Base-by-base conservation (phyloP, 2,113 vertebrate species). In the Laticauda colubrina region DNA sequence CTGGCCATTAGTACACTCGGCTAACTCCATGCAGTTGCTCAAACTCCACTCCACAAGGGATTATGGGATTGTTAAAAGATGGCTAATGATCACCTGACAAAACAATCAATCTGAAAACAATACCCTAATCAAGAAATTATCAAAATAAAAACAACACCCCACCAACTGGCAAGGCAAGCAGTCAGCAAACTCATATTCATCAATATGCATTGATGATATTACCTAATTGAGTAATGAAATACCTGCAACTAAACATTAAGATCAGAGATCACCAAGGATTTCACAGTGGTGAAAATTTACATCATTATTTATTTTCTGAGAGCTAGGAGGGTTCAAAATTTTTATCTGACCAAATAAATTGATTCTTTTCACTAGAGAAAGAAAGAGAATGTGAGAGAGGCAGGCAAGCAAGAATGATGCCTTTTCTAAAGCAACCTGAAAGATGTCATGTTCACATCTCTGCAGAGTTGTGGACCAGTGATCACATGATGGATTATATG, bases 401-500 rank as follows among this genome's bases (percentile, higher is more conserved):
- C 53, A 87, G 34, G 51, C 53, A 90, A 26, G 56, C n/a, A 59
- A 91, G 56, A 89, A 51, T 85, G 75, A 93, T 89, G 69, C 51
- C 53, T 89, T 56, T 45, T 85, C 87, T 86, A 91, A 89, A 89
- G 18, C 48, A 91, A 91, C 87, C 56, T 92, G 88, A 92, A 92
- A 59, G 93, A 43, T 87, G 91, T 90, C 91, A 90, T 91, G 75
- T 94, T 87, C 56, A 26, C 56, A 90, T 87, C 57, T 29, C 48
- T 56, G 34, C 21, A 14, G 93, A 87, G 51, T 34, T 48, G 51
- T 92, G 88, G 81, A 87, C 75, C 81, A 87, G 56, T 87, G 90
- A 91, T 56, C 75, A 69, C 51, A 89, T 92, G 88, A 92, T 92
- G 88, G 87, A 94, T 92, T 89, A 87, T 56, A 69, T 90, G 81